These are phyloP conservation scores for Agrotis segetum DNA, from an alignment of 2,888 invertebrate species.

Conservation along the genomic window DNA sequence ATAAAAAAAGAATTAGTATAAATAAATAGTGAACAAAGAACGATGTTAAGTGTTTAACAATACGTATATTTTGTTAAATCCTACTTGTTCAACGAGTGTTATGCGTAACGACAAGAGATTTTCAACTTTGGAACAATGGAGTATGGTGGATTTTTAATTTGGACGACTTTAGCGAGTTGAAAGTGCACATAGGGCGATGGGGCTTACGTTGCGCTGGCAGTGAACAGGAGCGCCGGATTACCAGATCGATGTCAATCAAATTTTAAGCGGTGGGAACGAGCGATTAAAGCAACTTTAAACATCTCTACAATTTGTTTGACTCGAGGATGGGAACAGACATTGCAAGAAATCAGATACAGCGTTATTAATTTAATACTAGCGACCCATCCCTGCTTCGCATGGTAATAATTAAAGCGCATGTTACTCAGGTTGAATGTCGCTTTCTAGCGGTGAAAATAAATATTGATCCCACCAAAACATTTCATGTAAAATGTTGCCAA, in stretches of 20 bases:
- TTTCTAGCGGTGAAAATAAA: too few relatives aligned
- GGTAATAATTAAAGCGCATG: too few relatives aligned
- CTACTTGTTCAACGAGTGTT: conserved; percentile 50
- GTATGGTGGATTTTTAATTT: conserved; percentile 25
- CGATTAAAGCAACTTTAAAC: conserved; percentile 49
- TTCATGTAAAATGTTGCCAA: too few relatives aligned
- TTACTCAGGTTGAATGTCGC: too few relatives aligned
- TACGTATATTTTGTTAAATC: conserved; percentile 78
- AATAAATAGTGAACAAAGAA: conserved; percentile 82
- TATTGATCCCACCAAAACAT: too few relatives aligned
- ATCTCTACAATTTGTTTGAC: conserved; percentile 33
- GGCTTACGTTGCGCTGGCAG: conserved; percentile 61
- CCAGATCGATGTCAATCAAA: conserved; percentile 77
- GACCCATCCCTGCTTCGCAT: too few relatives aligned
- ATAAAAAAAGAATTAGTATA: conserved; percentile 86
- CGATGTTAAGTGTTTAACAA: conserved; percentile 86
- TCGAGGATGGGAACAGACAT: conserved; percentile 44
- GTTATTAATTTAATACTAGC: too few relatives aligned
- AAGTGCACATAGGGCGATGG: conserved; percentile 56
- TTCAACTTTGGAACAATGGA: neutral
- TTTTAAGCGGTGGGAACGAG: conserved; percentile 68
- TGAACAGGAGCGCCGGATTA: conserved; percentile 74
- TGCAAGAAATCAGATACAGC: conserved; percentile 10
- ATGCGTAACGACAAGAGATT: neutral
- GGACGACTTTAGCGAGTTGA: conserved; percentile 28